These are phyloP conservation scores for Remorina albescens DNA, from an alignment of 2,797 vertebrate species.

Conservation along the genomic window DNA sequence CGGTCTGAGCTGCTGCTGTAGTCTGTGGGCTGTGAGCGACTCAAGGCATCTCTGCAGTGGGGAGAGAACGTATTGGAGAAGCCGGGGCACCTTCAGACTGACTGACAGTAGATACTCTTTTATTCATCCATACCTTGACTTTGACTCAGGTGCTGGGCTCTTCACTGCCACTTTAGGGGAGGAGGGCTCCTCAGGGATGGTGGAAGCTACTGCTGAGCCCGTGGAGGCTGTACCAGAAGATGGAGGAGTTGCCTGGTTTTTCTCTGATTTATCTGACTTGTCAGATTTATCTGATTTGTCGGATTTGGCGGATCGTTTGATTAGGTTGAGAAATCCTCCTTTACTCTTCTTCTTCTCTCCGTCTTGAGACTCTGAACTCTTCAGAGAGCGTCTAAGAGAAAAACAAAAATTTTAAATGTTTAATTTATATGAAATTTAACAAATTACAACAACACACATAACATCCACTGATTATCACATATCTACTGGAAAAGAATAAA, in stretches of 20 bases:
- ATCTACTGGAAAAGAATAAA: neutral
- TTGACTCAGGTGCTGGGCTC: slow-evolving; percentile 86
- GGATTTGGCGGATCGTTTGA: slow-evolving; percentile 91
- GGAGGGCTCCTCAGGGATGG: slow-evolving; percentile 87
- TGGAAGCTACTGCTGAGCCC: slow-evolving; percentile 29
- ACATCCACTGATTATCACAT: neutral
- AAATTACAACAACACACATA: neutral
- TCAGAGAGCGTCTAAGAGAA: slow-evolving; percentile 84
- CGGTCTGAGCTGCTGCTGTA: slow-evolving; percentile 88
- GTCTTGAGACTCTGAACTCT: slow-evolving; percentile 88
- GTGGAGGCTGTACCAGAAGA: slow-evolving; percentile 31
- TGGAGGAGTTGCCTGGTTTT: slow-evolving; percentile 56
- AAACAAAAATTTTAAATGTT: neutral
- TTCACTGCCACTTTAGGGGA: slow-evolving; percentile 85
- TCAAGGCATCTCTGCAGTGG: slow-evolving; percentile 67
- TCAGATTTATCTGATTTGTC: slow-evolving; percentile 85
- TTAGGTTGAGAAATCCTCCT: slow-evolving; percentile 95
- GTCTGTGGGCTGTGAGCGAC: slow-evolving; percentile 80
- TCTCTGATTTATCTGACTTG: slow-evolving; percentile 74
- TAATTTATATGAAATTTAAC: neutral
- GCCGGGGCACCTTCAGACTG: neutral
- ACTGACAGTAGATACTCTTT: neutral
- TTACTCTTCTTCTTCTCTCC: slow-evolving; percentile 92
- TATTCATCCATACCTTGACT: slow-evolving; percentile 81
- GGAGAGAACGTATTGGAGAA: slow-evolving; percentile 1